These are phyloP conservation scores for Seriola aureovittata DNA, from an alignment of 2,113 vertebrate species.

Conservation along the genomic window DNA sequence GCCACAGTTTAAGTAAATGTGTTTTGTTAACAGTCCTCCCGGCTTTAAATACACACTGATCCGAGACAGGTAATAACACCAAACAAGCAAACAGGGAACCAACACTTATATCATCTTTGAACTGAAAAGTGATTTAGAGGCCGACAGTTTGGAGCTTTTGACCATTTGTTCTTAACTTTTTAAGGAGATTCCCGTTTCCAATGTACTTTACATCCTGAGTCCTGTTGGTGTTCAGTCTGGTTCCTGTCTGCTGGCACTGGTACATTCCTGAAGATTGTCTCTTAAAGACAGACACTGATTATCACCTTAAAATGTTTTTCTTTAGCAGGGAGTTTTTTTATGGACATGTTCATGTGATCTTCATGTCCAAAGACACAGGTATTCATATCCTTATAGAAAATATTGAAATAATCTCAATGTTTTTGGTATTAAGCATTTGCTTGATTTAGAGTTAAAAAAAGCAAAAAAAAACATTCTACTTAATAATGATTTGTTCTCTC, in stretches of 20 bases:
- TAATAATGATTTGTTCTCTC: neutral
- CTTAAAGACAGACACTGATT: slow-evolving; percentile 4
- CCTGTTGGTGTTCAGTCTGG: slow-evolving; percentile 2
- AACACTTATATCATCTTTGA: neutral
- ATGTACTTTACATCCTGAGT: neutral
- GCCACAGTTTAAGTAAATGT: slow-evolving; percentile 5
- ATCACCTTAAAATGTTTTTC: slow-evolving; percentile 3
- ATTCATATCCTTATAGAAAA: neutral
- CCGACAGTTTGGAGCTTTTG: neutral
- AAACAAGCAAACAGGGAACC: neutral
- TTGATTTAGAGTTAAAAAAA: neutral
- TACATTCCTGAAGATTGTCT: neutral
- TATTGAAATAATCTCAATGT: neutral
- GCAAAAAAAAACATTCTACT: neutral
- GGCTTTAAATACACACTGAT: neutral
- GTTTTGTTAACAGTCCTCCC: neutral
- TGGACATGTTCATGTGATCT: neutral
- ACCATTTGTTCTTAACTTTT: neutral
- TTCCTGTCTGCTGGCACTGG: neutral
- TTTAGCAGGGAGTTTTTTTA: neutral
- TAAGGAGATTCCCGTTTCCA: neutral
- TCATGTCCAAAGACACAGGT: neutral
- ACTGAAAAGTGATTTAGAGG: neutral
- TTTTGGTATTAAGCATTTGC: neutral
- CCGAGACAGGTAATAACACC: neutral